phyloP scores from a whole-genome alignment of 2,113 vertebrate genomes.

The Cryptomyrus ogoouensis region DNA sequence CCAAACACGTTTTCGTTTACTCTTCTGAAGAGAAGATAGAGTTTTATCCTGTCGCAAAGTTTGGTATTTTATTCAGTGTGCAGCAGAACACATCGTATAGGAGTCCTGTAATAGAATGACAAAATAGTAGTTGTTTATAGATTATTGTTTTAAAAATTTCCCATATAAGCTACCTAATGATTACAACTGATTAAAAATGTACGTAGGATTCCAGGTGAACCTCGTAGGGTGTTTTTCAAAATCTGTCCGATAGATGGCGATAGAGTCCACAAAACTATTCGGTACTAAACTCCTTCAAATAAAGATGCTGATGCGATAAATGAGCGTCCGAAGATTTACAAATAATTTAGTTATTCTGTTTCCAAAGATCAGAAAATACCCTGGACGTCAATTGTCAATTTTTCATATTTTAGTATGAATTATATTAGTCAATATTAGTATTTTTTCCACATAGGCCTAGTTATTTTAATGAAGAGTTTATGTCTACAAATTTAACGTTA shows the following conservation, averaged over 20 bases:
- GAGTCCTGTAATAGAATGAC: neutral
- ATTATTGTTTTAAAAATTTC: neutral
- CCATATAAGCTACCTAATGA: neutral
- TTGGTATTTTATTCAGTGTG: neutral
- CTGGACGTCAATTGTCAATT: neutral
- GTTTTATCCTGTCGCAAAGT: neutral
- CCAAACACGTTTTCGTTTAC: conserved; percentile 14
- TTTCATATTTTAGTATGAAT: neutral
- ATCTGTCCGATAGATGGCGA: conserved; percentile 38
- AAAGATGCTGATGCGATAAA: neutral
- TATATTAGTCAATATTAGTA: neutral
- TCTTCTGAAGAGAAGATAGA: neutral
- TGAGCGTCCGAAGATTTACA: neutral
- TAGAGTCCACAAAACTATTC: conserved; percentile 26
- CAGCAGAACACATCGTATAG: neutral
- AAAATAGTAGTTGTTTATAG: neutral
- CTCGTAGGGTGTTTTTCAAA: neutral
- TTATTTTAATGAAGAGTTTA: neutral
- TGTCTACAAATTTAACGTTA: neutral
- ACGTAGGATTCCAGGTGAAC: neutral
- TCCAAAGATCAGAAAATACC: neutral
- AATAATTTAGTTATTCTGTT: neutral
- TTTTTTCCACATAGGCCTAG: neutral
- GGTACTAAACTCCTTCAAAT: neutral
- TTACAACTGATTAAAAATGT: neutral